A percentile compares a stretch with the other conserved stretches of the same genome.
These are phyloP conservation scores for Nemotelus nigrinus DNA, from an alignment of 2,888 invertebrate genomes.

Conservation along the genomic window DNA sequence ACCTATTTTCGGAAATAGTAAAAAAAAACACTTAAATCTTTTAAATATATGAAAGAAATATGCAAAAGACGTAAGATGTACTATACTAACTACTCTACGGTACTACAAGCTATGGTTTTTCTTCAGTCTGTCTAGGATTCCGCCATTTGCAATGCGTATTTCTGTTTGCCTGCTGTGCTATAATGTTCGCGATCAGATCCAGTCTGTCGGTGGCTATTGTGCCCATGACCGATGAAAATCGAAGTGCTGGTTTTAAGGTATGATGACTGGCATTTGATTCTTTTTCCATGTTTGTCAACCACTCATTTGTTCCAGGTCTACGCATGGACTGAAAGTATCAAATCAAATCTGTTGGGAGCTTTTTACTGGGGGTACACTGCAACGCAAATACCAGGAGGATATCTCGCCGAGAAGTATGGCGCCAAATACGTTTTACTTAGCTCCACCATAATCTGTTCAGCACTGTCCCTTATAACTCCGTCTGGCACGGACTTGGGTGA, in stretches of 20 bases:
- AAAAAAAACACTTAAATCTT: too few species aligned
- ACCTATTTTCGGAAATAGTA: too few species aligned
- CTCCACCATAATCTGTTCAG: conserved; percentile 64
- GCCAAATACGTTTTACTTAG: neutral
- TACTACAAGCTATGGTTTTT: too few species aligned
- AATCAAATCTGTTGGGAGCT: conserved; percentile 73
- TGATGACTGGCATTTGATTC: conserved; percentile 1
- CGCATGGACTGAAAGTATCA: conserved; percentile 66
- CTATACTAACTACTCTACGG: too few species aligned
- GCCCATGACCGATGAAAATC: conserved; percentile 70
- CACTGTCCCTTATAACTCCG: conserved; percentile 75
- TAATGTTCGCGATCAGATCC: conserved; percentile 74
- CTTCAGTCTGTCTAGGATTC: conserved; percentile 65
- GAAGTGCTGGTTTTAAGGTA: conserved; percentile 52
- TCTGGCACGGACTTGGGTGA: conserved; percentile 72
- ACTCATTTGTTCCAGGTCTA: conserved; percentile 46
- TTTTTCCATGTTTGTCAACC: neutral
- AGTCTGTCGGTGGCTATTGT: conserved; percentile 79
- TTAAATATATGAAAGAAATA: too few species aligned
- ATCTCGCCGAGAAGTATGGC: conserved; percentile 9
- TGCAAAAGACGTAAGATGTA: too few species aligned
- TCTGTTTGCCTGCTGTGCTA: conserved; percentile 70
- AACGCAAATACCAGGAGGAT: conserved; percentile 77
- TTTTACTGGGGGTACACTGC: conserved; percentile 84
- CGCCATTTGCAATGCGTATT: conserved; percentile 73